Evolutionary conservation across 1,140 invertebrate species (phyloP).

Genomic region (Caerostris darwini): DNA sequence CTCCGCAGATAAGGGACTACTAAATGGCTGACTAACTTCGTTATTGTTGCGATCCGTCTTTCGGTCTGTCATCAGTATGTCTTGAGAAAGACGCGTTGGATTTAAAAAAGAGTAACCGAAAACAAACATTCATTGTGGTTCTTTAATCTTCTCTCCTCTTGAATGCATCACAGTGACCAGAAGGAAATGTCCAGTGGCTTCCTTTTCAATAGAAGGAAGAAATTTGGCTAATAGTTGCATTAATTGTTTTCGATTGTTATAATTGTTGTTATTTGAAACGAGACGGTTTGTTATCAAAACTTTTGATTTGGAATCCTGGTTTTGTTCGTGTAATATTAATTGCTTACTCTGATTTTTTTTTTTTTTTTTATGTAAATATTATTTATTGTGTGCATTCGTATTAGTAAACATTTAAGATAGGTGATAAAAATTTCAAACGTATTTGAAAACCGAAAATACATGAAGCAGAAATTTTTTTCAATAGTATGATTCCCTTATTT

Average conservation of each 20-base stretch:
- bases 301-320: neutral
- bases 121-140: conserved; percentile 20
- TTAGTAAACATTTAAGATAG: neutral
- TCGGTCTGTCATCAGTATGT: conserved; percentile 56
- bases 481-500: no score
- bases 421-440: neutral
- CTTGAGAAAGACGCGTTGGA: neutral
- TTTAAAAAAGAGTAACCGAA: neutral
- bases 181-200: neutral
- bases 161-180: conserved; percentile 8
- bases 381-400: neutral
- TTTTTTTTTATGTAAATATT: neutral
- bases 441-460: no score
- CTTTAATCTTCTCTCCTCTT: neutral
- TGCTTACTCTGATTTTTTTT: no score
- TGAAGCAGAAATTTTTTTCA: no score
- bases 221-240: neutral
- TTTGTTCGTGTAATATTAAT: neutral
- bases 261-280: neutral
- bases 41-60: conserved; percentile 69
- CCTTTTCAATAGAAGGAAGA: neutral
- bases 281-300: neutral
- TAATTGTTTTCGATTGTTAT: no score
- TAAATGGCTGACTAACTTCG: conserved; percentile 77
- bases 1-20: conserved; percentile 45